These are phyloP conservation scores for Drosophila robusta DNA, from an alignment of 2,888 invertebrate genomes.

Conservation along the genomic window DNA sequence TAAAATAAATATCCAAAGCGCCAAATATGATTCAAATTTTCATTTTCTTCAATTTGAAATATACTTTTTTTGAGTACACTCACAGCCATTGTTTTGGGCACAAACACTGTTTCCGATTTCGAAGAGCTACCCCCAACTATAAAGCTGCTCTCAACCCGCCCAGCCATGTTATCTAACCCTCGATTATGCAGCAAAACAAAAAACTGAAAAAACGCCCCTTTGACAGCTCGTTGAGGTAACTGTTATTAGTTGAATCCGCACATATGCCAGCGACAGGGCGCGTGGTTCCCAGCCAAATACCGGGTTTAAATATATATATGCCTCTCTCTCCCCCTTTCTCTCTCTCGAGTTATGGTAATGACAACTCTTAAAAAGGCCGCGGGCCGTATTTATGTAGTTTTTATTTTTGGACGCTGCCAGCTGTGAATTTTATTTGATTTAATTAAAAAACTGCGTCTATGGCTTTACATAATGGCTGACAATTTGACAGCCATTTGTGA, in stretches of 20 bases:
- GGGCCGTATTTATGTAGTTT: conserved; percentile 46
- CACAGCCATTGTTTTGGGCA: conserved; percentile 62
- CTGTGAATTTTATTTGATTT: conserved; percentile 80
- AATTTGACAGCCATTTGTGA: conserved; percentile 25
- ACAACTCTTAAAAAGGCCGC: conserved; percentile 48
- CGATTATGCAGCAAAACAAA: conserved; percentile 46
- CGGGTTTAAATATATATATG: conserved; percentile 47
- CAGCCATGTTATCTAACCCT: conserved; percentile 70
- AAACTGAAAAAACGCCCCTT: conserved; percentile 55
- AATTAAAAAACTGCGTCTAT: conserved; percentile 61
- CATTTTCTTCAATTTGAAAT: not conserved
- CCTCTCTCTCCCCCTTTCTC: conserved; percentile 1
- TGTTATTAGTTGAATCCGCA: conserved; percentile 69
- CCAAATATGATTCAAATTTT: not conserved
- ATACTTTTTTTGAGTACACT: conserved; percentile 27
- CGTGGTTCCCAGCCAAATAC: conserved; percentile 68
- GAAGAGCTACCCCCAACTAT: conserved; percentile 27
- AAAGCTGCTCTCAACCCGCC: conserved; percentile 19
- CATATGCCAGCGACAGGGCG: conserved; percentile 58
- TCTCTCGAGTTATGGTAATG: conserved; percentile 57
- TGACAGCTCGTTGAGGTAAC: conserved; percentile 63
- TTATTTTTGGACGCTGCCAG: conserved; percentile 55
- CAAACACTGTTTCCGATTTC: conserved; percentile 77
- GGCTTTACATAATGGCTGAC: conserved; percentile 56
- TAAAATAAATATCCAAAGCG: too few relatives aligned